Evolutionary conservation across 2,113 vertebrate genomes (phyloP).

Genomic region (Saguinus midas): DNA sequence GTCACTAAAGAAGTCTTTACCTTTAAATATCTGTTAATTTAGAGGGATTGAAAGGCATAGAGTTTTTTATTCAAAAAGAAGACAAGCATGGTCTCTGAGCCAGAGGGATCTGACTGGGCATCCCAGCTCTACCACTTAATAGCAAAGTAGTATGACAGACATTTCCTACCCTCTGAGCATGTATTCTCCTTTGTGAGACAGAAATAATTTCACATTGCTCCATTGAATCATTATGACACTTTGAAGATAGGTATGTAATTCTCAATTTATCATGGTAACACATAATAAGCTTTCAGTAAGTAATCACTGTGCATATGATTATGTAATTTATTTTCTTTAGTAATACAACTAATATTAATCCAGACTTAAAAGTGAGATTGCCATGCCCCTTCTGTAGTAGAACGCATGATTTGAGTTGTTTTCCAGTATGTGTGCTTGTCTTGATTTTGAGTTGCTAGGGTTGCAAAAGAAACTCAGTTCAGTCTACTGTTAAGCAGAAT

Average conservation of each 20-base stretch:
- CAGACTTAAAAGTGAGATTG: background rate
- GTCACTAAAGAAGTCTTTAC: background rate
- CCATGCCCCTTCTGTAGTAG: background rate
- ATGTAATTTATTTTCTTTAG: background rate
- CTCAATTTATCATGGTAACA: background rate
- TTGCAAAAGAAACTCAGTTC: background rate
- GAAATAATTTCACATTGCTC: background rate
- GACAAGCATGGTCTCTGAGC: background rate
- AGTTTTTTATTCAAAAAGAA: background rate
- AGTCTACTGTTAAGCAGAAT: background rate
- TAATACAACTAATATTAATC: background rate
- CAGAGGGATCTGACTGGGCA: background rate
- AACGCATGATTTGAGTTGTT: background rate
- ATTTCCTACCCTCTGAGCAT: background rate
- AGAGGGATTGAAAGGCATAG: background rate
- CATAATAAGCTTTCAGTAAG: background rate
- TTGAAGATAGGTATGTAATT: background rate
- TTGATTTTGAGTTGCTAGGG: slow-evolving; percentile 4
- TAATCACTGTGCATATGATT: background rate
- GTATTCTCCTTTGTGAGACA: background rate
- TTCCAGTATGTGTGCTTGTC: background rate
- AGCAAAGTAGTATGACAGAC: background rate
- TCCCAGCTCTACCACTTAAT: background rate
- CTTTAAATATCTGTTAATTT: background rate
- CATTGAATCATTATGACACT: background rate